These are phyloP conservation scores for Phrynocephalus forsythii DNA, from an alignment of 2,797 vertebrate genomes.

Conservation along the genomic window DNA sequence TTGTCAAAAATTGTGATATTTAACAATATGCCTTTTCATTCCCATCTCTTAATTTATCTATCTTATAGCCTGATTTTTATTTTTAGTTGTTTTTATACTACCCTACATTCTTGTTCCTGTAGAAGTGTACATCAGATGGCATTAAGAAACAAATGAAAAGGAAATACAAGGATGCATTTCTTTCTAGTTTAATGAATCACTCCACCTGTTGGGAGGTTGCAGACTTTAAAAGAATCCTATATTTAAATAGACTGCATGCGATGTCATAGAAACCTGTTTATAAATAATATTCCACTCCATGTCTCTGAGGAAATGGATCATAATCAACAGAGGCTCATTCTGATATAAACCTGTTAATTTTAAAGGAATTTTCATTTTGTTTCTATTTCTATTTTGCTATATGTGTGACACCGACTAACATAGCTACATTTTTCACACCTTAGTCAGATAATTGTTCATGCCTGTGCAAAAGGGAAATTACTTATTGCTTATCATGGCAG, in stretches of 20 bases:
- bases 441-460: background rate
- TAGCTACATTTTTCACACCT: no score
- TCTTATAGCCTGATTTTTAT: background rate
- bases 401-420: no score
- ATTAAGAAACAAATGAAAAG: constrained; percentile 4
- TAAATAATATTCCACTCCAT: no score
- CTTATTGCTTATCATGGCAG: background rate
- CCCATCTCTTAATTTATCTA: background rate
- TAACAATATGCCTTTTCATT: background rate
- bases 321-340: no score
- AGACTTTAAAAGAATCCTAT: background rate
- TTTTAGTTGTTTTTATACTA: background rate
- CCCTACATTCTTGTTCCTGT: background rate
- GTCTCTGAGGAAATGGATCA: no score
- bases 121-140: background rate
- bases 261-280: no score
- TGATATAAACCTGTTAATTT: no score
- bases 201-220: background rate
- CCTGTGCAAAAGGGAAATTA: background rate
- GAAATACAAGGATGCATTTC: background rate
- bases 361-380: no score
- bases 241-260: background rate
- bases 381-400: no score
- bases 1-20: background rate
- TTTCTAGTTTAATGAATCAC: background rate